These are phyloP conservation scores for Choristoneura fumiferana DNA, from an alignment of 1,140 invertebrate genomes.

Conservation along the genomic window DNA sequence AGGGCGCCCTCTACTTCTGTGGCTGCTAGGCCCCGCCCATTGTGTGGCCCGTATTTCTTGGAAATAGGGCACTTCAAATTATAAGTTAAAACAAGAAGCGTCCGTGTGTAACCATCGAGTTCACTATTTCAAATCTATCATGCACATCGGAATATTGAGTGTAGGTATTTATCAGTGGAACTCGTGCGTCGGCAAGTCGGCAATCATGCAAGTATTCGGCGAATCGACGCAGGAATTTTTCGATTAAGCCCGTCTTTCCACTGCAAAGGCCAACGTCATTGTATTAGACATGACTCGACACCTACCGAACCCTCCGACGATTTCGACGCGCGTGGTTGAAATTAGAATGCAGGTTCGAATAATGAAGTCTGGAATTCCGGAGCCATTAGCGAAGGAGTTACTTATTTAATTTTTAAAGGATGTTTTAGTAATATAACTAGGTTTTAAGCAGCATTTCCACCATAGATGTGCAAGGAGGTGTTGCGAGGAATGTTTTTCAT, in stretches of 20 bases:
- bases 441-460: too few relatives aligned
- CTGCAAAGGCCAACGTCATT: background rate
- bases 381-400: too few relatives aligned
- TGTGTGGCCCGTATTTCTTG: too few relatives aligned
- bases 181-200: background rate
- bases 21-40: too few relatives aligned
- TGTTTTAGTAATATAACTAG: too few relatives aligned
- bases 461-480: too few relatives aligned
- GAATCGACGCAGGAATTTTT: constrained; percentile 5
- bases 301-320: background rate
- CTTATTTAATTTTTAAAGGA: too few relatives aligned
- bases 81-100: too few relatives aligned
- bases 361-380: too few relatives aligned
- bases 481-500: too few relatives aligned
- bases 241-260: constrained; percentile 11
- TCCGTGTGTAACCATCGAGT: background rate
- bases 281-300: constrained; percentile 6
- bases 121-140: constrained; percentile 4
- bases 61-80: too few relatives aligned
- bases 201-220: constrained; percentile 17
- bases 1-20: too few relatives aligned
- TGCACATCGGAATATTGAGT: background rate
- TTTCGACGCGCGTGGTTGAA: background rate
- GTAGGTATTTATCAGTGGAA: background rate
- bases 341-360: constrained; percentile 6